Percentiles rank a stretch among this genome's conserved stretches.
Conservation (phyloP, 1,140 invertebrate species). For the Drosophila sucinea region DNA sequence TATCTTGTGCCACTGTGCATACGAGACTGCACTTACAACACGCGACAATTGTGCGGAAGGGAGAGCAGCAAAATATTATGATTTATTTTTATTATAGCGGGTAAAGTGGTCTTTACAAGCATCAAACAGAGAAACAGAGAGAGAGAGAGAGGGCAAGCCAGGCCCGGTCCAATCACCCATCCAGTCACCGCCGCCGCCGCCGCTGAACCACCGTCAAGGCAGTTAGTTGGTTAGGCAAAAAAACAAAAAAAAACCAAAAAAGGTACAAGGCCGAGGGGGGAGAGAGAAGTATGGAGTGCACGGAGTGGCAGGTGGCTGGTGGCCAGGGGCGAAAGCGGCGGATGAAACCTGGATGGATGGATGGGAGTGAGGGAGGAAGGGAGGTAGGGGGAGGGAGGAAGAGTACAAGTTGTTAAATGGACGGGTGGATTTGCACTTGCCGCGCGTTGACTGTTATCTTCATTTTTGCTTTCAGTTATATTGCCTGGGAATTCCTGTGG, state of each 20-base stretch:
- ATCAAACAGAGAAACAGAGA: slow-evolving; percentile 59
- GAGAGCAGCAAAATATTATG: slow-evolving; percentile 78
- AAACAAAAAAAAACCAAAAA: background rate
- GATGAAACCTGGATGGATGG: background rate
- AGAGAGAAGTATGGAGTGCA: background rate
- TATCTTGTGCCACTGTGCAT: slow-evolving; percentile 38
- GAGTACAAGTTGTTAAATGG: slow-evolving; percentile 79
- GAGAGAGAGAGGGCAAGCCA: slow-evolving; percentile 28
- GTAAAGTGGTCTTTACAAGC: slow-evolving; percentile 82
- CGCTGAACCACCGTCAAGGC: slow-evolving; percentile 47
- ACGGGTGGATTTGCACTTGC: slow-evolving; percentile 83
- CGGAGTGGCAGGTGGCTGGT: slow-evolving; percentile 33
- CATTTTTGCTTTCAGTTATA: slow-evolving; percentile 83
- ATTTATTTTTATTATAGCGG: slow-evolving; percentile 83
- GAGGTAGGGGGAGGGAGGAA: no score
- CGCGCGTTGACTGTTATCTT: slow-evolving; percentile 78
- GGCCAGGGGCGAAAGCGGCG: background rate
- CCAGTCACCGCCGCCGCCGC: background rate
- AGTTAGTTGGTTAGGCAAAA: slow-evolving; percentile 74
- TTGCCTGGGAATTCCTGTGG: slow-evolving; percentile 82
- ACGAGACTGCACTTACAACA: slow-evolving; percentile 16
- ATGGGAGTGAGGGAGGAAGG: background rate
- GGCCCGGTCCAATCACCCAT: background rate
- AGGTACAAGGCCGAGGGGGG: slow-evolving; percentile 12
- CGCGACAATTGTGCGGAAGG: slow-evolving; percentile 35